These are phyloP conservation scores for Chironomus tentans DNA, from an alignment of 2,888 invertebrate genomes.

Conservation along the genomic window DNA sequence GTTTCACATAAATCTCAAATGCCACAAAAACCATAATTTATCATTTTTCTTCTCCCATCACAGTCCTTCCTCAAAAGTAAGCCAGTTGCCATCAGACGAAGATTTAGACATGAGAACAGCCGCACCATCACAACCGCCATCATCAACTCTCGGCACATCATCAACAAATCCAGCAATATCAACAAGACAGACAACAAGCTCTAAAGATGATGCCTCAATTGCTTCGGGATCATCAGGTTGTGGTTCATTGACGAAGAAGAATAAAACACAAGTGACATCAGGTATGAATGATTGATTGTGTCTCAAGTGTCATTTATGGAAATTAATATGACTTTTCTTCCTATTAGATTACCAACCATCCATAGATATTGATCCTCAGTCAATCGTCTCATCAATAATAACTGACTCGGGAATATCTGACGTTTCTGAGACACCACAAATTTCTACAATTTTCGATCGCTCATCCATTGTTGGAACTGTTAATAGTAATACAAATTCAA, in stretches of 20 bases:
- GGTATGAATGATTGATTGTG: background rate
- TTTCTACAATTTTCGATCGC: constrained; percentile 28
- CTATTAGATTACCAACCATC: background rate
- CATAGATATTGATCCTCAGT: constrained; percentile 35
- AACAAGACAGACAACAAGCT: constrained; percentile 35
- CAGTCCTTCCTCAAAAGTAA: constrained; percentile 57
- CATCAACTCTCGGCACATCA: constrained; percentile 26
- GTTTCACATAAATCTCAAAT: constrained; percentile 38
- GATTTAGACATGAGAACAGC: constrained; percentile 34
- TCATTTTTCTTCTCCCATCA: constrained; percentile 16
- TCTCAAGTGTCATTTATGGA: too few relatives aligned
- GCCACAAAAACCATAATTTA: too few relatives aligned
- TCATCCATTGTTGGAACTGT: constrained; percentile 30
- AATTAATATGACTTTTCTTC: constrained; percentile 4
- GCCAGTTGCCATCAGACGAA: constrained; percentile 45
- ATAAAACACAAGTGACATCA: constrained; percentile 48
- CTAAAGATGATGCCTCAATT: constrained; percentile 50
- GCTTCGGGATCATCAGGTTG: constrained; percentile 76
- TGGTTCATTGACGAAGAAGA: constrained; percentile 72
- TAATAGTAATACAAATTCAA: constrained; percentile 11
- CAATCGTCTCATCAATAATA: constrained; percentile 39
- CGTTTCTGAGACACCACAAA: constrained; percentile 37
- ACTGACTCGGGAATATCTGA: constrained; percentile 42
- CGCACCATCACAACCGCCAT: constrained; percentile 26
- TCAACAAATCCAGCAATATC: background rate